A percentile compares a stretch with the other conserved stretches of the same genome.
Evolutionary conservation across 2,113 vertebrate genomes (phyloP).

Genomic region (Onychostruthus taczanowskii): DNA sequence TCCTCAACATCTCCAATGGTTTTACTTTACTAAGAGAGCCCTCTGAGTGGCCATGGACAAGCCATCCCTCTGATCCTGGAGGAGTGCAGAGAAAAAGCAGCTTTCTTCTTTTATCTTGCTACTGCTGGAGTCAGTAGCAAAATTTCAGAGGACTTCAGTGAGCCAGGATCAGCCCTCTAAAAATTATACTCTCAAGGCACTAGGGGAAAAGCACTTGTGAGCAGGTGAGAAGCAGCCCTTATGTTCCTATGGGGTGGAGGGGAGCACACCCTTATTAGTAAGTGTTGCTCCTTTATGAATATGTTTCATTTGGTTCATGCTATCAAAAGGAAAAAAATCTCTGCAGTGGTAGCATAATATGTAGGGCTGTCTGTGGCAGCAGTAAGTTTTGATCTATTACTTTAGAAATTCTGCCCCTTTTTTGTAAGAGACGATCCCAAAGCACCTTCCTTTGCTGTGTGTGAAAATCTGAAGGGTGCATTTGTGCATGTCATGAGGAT

Average conservation of each 20-base stretch:
- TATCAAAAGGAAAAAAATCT: background rate
- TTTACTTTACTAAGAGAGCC: background rate
- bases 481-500: background rate
- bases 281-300: background rate
- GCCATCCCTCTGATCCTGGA: background rate
- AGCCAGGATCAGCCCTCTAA: background rate
- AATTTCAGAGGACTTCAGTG: background rate
- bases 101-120: background rate
- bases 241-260: background rate
- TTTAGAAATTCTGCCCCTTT: background rate
- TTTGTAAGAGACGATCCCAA: background rate
- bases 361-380: background rate
- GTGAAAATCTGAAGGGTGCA: background rate
- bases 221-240: background rate
- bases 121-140: background rate
- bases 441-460: background rate
- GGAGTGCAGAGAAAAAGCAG: background rate
- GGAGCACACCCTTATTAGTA: background rate
- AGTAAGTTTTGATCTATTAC: background rate
- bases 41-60: background rate
- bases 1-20: background rate
- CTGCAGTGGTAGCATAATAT: rapidly evolving
- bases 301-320: rapidly evolving
- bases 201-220: background rate
- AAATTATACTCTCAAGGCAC: background rate